These are phyloP conservation scores for Helarctos malayanus DNA, from an alignment of 2,797 vertebrate species.

Conservation along the genomic window DNA sequence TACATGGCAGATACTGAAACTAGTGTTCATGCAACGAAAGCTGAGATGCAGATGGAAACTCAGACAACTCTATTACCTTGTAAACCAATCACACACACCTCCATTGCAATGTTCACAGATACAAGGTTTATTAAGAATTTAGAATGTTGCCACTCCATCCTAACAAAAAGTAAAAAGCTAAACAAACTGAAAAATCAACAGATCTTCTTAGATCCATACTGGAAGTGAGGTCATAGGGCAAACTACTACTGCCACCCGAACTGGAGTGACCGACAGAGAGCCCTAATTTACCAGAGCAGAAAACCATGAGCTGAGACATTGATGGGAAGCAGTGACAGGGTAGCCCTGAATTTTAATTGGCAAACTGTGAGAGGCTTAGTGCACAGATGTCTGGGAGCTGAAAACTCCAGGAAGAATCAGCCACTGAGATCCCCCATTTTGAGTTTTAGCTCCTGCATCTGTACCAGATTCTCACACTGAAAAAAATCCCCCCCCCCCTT, in stretches of 20 bases:
- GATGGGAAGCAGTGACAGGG: neutral
- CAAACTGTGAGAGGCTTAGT: neutral
- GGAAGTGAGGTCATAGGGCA: neutral
- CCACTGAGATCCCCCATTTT: neutral
- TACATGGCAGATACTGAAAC: neutral
- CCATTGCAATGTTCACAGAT: neutral
- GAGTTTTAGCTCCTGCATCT: neutral
- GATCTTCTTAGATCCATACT: neutral
- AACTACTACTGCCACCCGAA: neutral
- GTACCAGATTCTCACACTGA: neutral
- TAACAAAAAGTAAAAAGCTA: neutral
- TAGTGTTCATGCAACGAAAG: neutral
- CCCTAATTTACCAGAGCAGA: neutral
- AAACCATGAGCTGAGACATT: neutral
- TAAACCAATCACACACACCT: neutral
- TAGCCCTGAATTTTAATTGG: neutral
- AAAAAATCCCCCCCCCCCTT: neutral
- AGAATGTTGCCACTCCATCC: neutral
- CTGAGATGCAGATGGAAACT: neutral
- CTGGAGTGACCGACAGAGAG: neutral
- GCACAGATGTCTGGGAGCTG: neutral
- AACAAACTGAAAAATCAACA: neutral
- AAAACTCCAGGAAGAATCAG: neutral
- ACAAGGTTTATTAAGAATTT: neutral
- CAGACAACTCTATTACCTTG: neutral